These are phyloP conservation scores for Nipponacmea schrenckii DNA, from an alignment of 2,888 invertebrate species.

Conservation along the genomic window DNA sequence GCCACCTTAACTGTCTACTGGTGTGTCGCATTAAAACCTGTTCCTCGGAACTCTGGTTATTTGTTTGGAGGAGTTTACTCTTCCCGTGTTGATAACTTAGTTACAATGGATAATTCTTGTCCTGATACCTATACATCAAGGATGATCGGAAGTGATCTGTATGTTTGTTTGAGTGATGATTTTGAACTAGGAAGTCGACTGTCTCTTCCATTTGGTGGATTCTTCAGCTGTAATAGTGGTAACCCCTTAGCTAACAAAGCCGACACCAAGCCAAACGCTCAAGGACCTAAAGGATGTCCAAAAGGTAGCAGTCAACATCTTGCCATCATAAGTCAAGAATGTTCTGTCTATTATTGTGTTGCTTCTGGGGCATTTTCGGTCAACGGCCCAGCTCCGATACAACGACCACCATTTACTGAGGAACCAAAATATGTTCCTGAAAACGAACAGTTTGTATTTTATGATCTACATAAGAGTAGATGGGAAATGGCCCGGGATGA, in stretches of 20 bases:
- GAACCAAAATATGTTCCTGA: not conserved
- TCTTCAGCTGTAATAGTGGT: constrained; percentile 12
- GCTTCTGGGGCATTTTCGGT: constrained; percentile 43
- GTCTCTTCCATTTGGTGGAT: constrained; percentile 11
- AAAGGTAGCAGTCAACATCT: constrained; percentile 51
- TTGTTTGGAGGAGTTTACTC: constrained; percentile 58
- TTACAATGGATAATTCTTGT: constrained; percentile 42
- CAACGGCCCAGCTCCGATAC: constrained; percentile 42
- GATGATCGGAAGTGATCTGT: constrained; percentile 33
- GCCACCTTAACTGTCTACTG: constrained; percentile 48
- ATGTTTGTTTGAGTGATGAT: constrained; percentile 14
- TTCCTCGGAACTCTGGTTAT: constrained; percentile 39
- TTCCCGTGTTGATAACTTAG: constrained; percentile 34
- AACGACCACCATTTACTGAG: constrained; percentile 47
- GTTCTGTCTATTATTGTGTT: constrained; percentile 52
- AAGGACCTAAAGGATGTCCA: not conserved
- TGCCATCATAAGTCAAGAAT: constrained; percentile 45
- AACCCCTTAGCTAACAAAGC: constrained; percentile 16
- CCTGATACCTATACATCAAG: constrained; percentile 45
- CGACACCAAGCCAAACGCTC: too few relatives aligned
- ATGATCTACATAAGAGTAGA: not conserved
- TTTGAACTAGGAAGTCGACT: not conserved
- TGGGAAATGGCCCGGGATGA: not conserved
- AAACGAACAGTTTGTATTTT: not conserved
- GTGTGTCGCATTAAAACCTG: constrained; percentile 46